These are phyloP conservation scores for Liasis olivaceus DNA, from an alignment of 2,797 vertebrate genomes.

Conservation along the genomic window DNA sequence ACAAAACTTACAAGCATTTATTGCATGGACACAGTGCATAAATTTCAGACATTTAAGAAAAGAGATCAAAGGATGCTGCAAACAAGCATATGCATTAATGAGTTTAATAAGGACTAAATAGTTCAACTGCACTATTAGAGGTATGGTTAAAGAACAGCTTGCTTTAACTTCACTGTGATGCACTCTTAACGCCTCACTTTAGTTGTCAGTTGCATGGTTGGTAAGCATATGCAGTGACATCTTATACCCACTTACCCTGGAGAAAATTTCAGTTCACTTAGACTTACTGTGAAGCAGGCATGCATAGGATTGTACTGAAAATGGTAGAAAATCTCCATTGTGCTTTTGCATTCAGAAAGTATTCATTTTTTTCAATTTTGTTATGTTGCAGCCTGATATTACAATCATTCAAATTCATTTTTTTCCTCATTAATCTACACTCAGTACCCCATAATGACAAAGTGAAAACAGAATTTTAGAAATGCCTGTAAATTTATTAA, in stretches of 20 bases:
- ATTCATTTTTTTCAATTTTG: no score
- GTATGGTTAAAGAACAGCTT: not conserved
- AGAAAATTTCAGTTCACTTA: no score
- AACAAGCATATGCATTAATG: not conserved
- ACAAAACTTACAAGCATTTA: no score
- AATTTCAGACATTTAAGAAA: not conserved
- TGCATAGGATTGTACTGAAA: no score
- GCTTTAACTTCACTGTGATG: not conserved
- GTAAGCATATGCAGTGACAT: slow-evolving; percentile 35
- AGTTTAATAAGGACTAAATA: not conserved
- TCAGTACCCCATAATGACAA: no score
- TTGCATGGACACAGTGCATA: not conserved
- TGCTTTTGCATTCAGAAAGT: not conserved
- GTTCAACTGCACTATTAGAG: not conserved
- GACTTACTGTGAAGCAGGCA: no score
- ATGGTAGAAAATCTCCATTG: slow-evolving; percentile 11
- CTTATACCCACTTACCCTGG: not conserved
- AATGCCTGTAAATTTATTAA: no score
- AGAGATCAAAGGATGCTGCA: not conserved
- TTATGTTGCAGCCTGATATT: no score
- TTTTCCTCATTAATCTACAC: no score
- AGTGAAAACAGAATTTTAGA: no score
- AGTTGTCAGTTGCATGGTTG: slow-evolving; percentile 14
- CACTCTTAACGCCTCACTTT: not conserved
- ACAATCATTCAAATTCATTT: no score